phyloP scores from a whole-genome alignment of 2,113 vertebrate species.

The Bufo gargarizans region DNA sequence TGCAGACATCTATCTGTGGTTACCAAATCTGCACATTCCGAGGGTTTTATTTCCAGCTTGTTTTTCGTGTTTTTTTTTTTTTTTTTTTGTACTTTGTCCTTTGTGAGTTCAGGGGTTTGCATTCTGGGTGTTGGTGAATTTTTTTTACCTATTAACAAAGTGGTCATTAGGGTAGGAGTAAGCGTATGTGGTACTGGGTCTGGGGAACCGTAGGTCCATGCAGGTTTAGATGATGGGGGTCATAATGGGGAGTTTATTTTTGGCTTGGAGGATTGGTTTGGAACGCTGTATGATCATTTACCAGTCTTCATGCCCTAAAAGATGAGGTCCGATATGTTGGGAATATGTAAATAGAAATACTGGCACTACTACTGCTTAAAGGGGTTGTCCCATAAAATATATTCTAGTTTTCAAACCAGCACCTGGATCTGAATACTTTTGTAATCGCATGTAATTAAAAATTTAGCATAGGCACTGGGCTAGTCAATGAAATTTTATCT shows the following conservation, averaged over 20 bases:
- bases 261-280: not conserved
- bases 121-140: not conserved
- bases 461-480: too few relatives aligned
- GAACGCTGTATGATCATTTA: not conserved
- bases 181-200: not conserved
- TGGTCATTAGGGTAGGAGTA: not conserved
- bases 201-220: not conserved
- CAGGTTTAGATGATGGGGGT: too few relatives aligned
- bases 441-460: too few relatives aligned
- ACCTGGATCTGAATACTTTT: too few relatives aligned
- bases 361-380: too few relatives aligned
- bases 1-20: conserved; percentile 38
- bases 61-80: not conserved
- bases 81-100: not conserved
- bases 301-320: not conserved
- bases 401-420: too few relatives aligned
- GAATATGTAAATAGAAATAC: too few relatives aligned
- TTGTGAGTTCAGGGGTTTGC: not conserved
- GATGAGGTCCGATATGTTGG: too few relatives aligned
- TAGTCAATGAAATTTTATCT: too few relatives aligned
- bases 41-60: conserved; percentile 37
- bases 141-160: not conserved
- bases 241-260: not conserved
- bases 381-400: too few relatives aligned
- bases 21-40: conserved; percentile 45